Evolutionary conservation across 2,888 invertebrate genomes (phyloP), one percentile per base, ranked within the genome.

Genomic region (Xestia rhomboidea): DNA sequence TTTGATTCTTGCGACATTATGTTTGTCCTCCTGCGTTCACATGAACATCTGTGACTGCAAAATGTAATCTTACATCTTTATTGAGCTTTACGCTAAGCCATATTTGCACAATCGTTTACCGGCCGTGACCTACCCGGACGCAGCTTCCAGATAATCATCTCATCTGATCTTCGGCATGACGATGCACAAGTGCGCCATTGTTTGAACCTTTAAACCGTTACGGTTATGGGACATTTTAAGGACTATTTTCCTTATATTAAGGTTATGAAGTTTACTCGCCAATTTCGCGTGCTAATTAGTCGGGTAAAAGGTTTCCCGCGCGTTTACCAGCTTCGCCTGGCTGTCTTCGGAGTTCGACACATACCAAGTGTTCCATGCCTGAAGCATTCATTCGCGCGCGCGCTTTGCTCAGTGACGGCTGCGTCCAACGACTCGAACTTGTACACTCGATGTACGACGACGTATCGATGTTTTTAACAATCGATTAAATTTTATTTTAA

Each of bases 371-470:
- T 79, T 68, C 74, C 82, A 81, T 73, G 81, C 70, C 63, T 62
- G 68, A 78, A 78, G 88, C 90, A 93, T 93, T 95, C 96, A 96
- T 95, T 96, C 95, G 94, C 92, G 94, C 93, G 93, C 92, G 91
- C 91, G 95, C 94, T 92, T 90, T 92, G 91, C 92, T 87, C 87
- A 89, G 91, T 87, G 92, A 87, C 93, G 95, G 95, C 89, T 92
- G 95, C 90, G 91, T 93, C 87, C 80, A 87, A 85, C 89, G 89
- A 90, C 88, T 89, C 87, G 86, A 90, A 87, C 82, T 87, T 68
- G 73, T 84, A 88, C 82, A 72, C 62, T 73, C 81, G 75, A 84
- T 83, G 80, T 84, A 85, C 85, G 79, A 84, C 88, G 88, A 89
- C 87, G 84, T 90, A 91, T 93, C 93, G 93, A 93, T 92, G 90